Evolutionary conservation across 2,888 invertebrate species (phyloP).

Genomic region (Prenolepis imparis): DNA sequence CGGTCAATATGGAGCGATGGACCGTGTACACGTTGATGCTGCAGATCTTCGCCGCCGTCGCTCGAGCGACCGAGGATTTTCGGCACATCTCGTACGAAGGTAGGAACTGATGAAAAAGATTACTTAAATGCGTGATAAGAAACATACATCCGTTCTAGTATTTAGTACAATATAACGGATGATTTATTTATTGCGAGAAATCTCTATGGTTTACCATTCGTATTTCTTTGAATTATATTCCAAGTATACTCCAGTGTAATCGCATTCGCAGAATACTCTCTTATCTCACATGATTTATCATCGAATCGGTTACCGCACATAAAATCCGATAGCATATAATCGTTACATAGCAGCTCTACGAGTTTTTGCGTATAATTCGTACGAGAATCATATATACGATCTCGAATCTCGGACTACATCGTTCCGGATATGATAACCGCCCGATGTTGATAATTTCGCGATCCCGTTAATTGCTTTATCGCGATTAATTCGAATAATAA

Average conservation of each 20-base stretch:
- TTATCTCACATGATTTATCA: slow-evolving; percentile 11
- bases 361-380: background rate
- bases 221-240: slow-evolving; percentile 21
- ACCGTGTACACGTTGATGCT: slow-evolving; percentile 67
- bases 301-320: background rate
- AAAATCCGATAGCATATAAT: slow-evolving; percentile 1
- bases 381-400: slow-evolving; percentile 6
- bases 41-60: slow-evolving; percentile 60
- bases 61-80: slow-evolving; percentile 78
- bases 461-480: slow-evolving; percentile 51
- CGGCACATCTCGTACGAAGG: slow-evolving; percentile 83
- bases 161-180: background rate
- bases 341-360: background rate
- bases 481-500: slow-evolving; percentile 25
- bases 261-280: background rate
- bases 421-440: slow-evolving; percentile 11
- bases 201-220: background rate
- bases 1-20: slow-evolving; percentile 69
- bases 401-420: slow-evolving; percentile 7
- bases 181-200: background rate
- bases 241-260: background rate
- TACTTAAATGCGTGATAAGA: background rate
- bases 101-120: slow-evolving; percentile 62
- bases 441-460: slow-evolving; percentile 24
- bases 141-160: background rate